Evolutionary conservation across 2,797 vertebrate species (phyloP).

Genomic region (Lacerta agilis): DNA sequence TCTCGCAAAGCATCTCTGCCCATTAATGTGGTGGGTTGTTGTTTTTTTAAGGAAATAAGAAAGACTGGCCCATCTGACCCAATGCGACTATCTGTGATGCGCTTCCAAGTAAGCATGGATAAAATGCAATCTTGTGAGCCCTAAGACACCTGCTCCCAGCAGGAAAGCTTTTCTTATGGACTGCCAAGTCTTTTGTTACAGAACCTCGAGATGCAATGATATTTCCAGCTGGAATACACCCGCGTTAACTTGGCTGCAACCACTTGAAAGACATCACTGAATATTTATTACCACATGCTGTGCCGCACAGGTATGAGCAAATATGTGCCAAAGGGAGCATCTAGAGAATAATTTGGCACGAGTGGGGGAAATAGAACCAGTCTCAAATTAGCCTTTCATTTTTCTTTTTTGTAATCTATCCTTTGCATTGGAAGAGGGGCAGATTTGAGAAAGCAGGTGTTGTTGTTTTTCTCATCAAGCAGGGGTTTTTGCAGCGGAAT

Average conservation of each 20-base stretch:
- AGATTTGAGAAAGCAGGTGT: not conserved
- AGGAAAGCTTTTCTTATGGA: slow-evolving; percentile 69
- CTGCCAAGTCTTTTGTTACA: slow-evolving; percentile 79
- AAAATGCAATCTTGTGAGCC: slow-evolving; percentile 77
- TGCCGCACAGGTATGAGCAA: slow-evolving; percentile 45
- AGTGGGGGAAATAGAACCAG: not conserved
- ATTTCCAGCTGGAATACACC: slow-evolving; percentile 77
- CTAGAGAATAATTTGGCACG: not conserved
- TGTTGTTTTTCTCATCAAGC: not conserved
- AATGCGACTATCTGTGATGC: slow-evolving; percentile 64
- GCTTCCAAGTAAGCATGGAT: slow-evolving; percentile 69
- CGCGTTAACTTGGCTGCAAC: slow-evolving; percentile 61
- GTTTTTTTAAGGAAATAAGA: not conserved
- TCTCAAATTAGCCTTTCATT: slow-evolving; percentile 10
- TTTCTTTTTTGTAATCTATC: not conserved
- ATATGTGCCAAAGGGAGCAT: not conserved
- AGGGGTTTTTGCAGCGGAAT: no score
- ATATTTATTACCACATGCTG: slow-evolving; percentile 61
- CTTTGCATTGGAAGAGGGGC: not conserved
- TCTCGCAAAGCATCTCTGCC: slow-evolving; percentile 51
- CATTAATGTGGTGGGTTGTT: slow-evolving; percentile 34
- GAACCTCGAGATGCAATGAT: slow-evolving; percentile 74
- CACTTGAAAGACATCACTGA: slow-evolving; percentile 54
- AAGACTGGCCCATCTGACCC: slow-evolving; percentile 66
- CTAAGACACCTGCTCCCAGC: slow-evolving; percentile 80